Percentiles rank a stretch among this genome's conserved stretches.
Conservation (phyloP, 2,888 invertebrate species). For the Seira musarum region DNA sequence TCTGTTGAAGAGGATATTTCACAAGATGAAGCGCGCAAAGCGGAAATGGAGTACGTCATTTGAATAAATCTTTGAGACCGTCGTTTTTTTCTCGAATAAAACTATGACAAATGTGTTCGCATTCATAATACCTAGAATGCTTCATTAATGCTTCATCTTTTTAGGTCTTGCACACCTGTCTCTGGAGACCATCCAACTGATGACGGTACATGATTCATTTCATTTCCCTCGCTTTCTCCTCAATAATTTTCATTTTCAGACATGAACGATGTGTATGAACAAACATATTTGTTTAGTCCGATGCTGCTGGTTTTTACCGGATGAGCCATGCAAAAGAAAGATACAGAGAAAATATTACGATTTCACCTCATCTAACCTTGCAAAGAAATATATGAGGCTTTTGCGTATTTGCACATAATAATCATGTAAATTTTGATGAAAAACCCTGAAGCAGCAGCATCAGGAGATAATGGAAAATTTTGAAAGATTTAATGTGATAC, state of each 20-base stretch:
- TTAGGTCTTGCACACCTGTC: slow-evolving; percentile 55
- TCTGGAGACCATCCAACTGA: slow-evolving; percentile 55
- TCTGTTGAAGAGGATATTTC: slow-evolving; percentile 97
- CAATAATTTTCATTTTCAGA: not conserved
- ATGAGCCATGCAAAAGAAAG: no score
- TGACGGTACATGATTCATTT: slow-evolving; percentile 43
- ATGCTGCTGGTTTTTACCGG: slow-evolving; percentile 33
- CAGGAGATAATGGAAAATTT: slow-evolving; percentile 20
- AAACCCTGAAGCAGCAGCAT: slow-evolving; percentile 36
- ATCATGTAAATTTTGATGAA: no score
- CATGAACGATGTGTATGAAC: slow-evolving; percentile 24
- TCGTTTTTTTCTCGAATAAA: not conserved
- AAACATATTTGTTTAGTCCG: slow-evolving; percentile 23
- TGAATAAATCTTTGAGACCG: not conserved
- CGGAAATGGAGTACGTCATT: slow-evolving; percentile 86
- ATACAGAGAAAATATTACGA: no score
- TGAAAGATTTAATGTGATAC: slow-evolving; percentile 53
- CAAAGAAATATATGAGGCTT: not conserved
- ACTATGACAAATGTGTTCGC: not conserved
- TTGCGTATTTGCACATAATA: not conserved
- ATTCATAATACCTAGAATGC: slow-evolving; percentile 5
- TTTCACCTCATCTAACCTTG: not conserved
- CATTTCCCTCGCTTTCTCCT: slow-evolving; percentile 9
- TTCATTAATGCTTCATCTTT: not conserved
- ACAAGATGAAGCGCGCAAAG: slow-evolving; percentile 93